phyloP scores from a whole-genome alignment of 2,113 vertebrate genomes.

The Oncorhynchus gorbuscha region DNA sequence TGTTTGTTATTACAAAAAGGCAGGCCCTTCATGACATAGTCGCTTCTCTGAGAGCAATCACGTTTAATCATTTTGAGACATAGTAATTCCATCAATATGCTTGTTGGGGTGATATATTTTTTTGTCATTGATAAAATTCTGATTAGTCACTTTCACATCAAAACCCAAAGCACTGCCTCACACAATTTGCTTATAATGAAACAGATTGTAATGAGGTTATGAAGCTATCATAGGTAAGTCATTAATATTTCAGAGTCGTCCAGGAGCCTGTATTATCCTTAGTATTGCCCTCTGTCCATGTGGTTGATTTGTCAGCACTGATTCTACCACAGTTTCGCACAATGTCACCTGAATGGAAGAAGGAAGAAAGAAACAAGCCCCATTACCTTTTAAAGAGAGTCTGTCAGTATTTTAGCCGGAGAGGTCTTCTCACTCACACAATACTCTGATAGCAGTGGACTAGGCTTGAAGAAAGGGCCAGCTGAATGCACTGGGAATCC shows the following conservation, averaged over 20 bases:
- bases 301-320: too few species aligned
- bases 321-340: constrained; percentile 27
- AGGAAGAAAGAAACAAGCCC: constrained; percentile 15
- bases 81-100: too few species aligned
- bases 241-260: neutral
- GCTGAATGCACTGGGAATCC: constrained; percentile 37
- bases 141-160: neutral
- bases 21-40: constrained; percentile 33
- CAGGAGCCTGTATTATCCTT: neutral
- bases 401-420: constrained; percentile 6
- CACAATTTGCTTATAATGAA: too few species aligned
- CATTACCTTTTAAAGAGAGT: constrained; percentile 34
- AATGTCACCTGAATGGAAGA: constrained; percentile 42
- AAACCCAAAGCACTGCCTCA: neutral
- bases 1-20: constrained; percentile 57
- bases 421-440: constrained; percentile 1
- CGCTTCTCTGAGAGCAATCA: too few species aligned
- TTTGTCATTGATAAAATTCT: neutral
- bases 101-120: neutral
- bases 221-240: too few species aligned
- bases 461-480: constrained; percentile 32
- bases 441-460: constrained; percentile 7
- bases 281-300: neutral
- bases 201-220: too few species aligned
- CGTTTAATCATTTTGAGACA: too few species aligned